These are phyloP conservation scores for Limosa lapponica DNA, from an alignment of 2,797 vertebrate genomes.

Conservation along the genomic window DNA sequence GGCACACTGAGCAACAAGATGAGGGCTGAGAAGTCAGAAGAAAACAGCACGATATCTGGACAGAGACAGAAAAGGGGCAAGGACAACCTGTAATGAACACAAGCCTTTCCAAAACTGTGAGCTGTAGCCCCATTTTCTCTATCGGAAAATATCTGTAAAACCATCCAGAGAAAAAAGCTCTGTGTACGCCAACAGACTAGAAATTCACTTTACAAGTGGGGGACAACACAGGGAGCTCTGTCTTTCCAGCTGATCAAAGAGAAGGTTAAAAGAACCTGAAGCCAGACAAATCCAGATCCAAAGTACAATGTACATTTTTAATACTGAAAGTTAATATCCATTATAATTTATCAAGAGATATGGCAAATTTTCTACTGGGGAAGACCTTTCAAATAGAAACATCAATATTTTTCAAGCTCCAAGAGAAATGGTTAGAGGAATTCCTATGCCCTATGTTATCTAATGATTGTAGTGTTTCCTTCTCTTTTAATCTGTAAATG, in stretches of 20 bases:
- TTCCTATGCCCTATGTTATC: neutral
- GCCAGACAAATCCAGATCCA: neutral
- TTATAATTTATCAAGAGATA: neutral
- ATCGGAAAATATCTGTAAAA: neutral
- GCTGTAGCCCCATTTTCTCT: neutral
- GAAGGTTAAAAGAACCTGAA: neutral
- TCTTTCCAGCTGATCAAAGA: neutral
- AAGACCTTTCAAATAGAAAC: neutral
- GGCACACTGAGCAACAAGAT: neutral
- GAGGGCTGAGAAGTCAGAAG: neutral
- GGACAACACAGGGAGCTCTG: neutral
- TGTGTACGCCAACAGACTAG: neutral
- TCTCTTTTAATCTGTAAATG: neutral
- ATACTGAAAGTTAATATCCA: neutral
- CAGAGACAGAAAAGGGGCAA: neutral
- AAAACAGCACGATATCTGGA: neutral
- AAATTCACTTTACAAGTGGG: neutral
- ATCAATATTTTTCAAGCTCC: neutral
- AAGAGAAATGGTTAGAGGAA: neutral
- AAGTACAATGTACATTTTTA: neutral
- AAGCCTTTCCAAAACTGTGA: neutral
- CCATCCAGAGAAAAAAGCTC: neutral
- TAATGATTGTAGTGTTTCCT: neutral
- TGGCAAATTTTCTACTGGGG: neutral
- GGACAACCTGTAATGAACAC: neutral